Percentiles rank a stretch among this genome's conserved stretches.
Conservation (phyloP, 1,140 invertebrate genomes). For the Aphaenogaster ashmeadi region DNA sequence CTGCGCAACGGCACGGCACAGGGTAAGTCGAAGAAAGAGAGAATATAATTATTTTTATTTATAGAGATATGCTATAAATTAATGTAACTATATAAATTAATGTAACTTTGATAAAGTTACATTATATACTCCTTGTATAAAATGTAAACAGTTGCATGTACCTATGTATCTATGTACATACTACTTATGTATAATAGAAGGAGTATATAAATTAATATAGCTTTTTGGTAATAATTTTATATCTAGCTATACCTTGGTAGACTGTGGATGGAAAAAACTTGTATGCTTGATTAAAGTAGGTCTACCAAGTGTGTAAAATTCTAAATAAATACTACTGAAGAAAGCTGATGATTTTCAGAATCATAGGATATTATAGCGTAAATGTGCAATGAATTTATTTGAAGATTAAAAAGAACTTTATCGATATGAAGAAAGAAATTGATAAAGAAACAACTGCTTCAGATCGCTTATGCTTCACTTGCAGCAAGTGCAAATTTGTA, state of each 20-base stretch:
- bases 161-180: not conserved
- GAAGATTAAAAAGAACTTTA: conserved; percentile 49
- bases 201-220: conserved; percentile 37
- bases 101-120: conserved; percentile 18
- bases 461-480: conserved; percentile 59
- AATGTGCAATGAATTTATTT: conserved; percentile 36
- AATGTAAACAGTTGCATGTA: conserved; percentile 8
- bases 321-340: conserved; percentile 54
- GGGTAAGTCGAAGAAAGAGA: conserved; percentile 81
- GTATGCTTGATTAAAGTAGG: conserved; percentile 65
- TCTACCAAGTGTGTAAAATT: conserved; percentile 64
- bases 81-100: not conserved
- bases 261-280: conserved; percentile 25
- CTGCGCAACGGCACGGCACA: conserved; percentile 83
- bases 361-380: conserved; percentile 29
- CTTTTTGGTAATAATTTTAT: conserved; percentile 46
- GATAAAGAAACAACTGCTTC: conserved; percentile 51
- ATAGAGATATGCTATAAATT: not conserved
- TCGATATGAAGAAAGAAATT: conserved; percentile 27
- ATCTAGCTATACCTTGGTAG: conserved; percentile 48
- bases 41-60: conserved; percentile 30
- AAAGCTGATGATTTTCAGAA: conserved; percentile 52
- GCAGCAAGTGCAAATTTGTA: conserved; percentile 50
- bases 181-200: conserved; percentile 12
- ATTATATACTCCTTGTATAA: conserved; percentile 50